Percentiles rank a stretch among this genome's conserved stretches.
These are phyloP conservation scores for Astyanax mexicanus DNA, from an alignment of 2,797 vertebrate species.

Conservation along the genomic window DNA sequence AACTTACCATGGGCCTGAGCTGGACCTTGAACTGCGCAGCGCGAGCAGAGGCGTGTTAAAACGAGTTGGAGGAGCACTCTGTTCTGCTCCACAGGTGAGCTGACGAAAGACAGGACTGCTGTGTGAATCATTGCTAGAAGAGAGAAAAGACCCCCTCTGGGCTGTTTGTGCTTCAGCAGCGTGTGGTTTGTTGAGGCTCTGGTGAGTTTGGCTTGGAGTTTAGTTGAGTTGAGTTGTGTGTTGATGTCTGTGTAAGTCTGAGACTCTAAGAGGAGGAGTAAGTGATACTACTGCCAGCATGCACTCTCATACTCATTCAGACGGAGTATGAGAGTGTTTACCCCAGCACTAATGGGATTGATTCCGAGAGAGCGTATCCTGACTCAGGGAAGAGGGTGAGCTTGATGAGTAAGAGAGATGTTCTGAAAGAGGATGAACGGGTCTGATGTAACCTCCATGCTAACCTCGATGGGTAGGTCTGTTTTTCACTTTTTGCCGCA, in stretches of 20 bases:
- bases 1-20: slow-evolving; percentile 50
- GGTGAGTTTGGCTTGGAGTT: slow-evolving; percentile 71
- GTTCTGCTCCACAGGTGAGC: slow-evolving; percentile 52
- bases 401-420: too few species aligned
- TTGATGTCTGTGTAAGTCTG: too few species aligned
- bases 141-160: slow-evolving; percentile 50
- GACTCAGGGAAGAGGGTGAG: slow-evolving; percentile 52
- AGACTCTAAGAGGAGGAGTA: slow-evolving; percentile 53
- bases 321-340: too few species aligned
- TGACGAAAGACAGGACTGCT: slow-evolving; percentile 46
- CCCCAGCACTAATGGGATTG: slow-evolving; percentile 68
- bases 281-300: slow-evolving; percentile 40
- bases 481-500: background rate
- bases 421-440: slow-evolving; percentile 45
- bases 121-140: slow-evolving; percentile 53
- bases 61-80: slow-evolving; percentile 43
- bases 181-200: slow-evolving; percentile 74
- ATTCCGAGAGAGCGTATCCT: slow-evolving; percentile 57
- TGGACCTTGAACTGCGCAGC: slow-evolving; percentile 65
- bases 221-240: slow-evolving; percentile 57
- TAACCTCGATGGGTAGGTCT: slow-evolving; percentile 31
- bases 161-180: slow-evolving; percentile 58
- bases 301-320: background rate
- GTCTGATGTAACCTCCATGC: slow-evolving; percentile 4
- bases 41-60: slow-evolving; percentile 52